phyloP scores from a whole-genome alignment of 1,140 invertebrate genomes.

The Belonocnema kinseyi region DNA sequence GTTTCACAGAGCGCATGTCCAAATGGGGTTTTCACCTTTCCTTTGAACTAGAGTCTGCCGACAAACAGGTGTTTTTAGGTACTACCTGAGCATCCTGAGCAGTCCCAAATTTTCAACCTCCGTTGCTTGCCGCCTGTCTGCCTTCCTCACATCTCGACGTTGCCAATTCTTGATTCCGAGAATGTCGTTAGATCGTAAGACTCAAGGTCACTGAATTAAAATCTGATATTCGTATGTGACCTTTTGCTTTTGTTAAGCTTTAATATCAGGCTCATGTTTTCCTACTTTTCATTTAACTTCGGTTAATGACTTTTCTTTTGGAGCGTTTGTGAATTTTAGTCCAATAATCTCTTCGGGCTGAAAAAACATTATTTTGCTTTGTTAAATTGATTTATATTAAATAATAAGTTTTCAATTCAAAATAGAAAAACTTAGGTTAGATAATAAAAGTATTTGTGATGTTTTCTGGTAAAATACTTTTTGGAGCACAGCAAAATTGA shows the following conservation, averaged over 20 bases:
- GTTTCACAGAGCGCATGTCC: slow-evolving; percentile 17
- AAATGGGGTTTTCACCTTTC: background rate
- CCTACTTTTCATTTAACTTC: too few species aligned
- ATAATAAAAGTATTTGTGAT: too few species aligned
- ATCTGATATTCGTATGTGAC: background rate
- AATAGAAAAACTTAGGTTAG: too few species aligned
- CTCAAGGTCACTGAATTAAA: slow-evolving; percentile 10
- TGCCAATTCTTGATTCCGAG: slow-evolving; percentile 27
- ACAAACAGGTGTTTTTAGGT: slow-evolving; percentile 10
- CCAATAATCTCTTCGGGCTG: too few species aligned
- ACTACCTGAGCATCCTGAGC: background rate
- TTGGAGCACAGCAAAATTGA: too few species aligned
- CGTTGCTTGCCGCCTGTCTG: background rate
- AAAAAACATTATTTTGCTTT: too few species aligned
- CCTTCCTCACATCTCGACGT: slow-evolving; percentile 17
- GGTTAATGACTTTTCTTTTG: too few species aligned
- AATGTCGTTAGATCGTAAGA: slow-evolving; percentile 22
- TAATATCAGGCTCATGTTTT: too few species aligned
- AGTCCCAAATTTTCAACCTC: slow-evolving; percentile 10
- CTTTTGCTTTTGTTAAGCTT: background rate
- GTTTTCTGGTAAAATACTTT: too few species aligned
- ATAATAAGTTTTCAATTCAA: too few species aligned
- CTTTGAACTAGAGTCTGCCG: background rate
- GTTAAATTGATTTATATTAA: too few species aligned
- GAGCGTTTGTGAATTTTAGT: too few species aligned